These are phyloP conservation scores for Tipula helvola DNA, from an alignment of 2,888 invertebrate genomes.

Conservation along the genomic window DNA sequence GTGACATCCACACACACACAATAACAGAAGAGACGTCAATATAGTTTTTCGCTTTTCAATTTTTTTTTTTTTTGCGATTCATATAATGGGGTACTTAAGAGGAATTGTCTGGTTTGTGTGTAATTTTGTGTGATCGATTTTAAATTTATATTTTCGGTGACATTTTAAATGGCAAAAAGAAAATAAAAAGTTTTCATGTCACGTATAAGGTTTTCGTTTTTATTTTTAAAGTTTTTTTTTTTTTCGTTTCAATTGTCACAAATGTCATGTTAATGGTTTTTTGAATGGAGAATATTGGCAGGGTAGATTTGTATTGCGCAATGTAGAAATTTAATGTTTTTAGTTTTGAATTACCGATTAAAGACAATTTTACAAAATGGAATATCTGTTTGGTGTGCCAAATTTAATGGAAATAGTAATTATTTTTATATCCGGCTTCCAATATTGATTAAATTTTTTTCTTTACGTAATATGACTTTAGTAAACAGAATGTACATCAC, in stretches of 20 bases:
- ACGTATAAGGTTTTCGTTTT: not conserved
- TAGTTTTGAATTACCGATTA: not conserved
- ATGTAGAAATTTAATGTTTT: not conserved
- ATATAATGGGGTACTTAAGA: not conserved
- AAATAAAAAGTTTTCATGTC: not conserved
- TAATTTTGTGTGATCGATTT: not conserved
- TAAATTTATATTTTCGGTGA: not conserved
- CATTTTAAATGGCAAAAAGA: not conserved
- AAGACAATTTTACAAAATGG: not conserved
- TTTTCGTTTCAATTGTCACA: not conserved
- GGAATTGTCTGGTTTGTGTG: not conserved
- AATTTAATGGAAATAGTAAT: too few species aligned
- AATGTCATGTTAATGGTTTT: not conserved
- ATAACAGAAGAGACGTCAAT: not conserved
- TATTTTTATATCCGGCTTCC: too few species aligned
- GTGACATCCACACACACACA: not conserved
- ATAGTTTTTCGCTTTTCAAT: not conserved
- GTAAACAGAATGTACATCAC: too few species aligned
- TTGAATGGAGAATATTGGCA: not conserved
- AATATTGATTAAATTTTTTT: too few species aligned
- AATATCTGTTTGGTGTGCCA: too few species aligned
- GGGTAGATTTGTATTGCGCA: not conserved
- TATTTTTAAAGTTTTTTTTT: not conserved
- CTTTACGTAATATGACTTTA: too few species aligned
- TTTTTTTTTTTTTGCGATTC: not conserved